Percentiles rank a stretch among this genome's conserved stretches.
phyloP scores from a whole-genome alignment of 2,113 vertebrate species.

The Neopipo cinnamomea region DNA sequence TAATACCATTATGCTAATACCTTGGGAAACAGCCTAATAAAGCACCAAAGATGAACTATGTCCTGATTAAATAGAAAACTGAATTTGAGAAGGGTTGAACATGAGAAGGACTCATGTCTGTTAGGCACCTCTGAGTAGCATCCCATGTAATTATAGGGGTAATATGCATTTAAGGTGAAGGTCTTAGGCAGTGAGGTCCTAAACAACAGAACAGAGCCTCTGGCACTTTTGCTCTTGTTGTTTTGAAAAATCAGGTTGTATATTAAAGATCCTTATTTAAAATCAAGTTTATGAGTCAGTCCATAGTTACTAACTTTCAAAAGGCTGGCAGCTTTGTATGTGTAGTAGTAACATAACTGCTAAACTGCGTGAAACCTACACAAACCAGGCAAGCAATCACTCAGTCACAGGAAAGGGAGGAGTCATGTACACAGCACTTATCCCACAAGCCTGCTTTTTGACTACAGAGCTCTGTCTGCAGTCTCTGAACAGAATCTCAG shows the following conservation, averaged over 20 bases:
- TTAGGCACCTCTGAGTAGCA: neutral
- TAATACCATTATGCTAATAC: neutral
- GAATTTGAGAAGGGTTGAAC: neutral
- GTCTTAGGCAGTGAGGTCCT: neutral
- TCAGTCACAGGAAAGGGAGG: neutral
- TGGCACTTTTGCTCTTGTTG: neutral
- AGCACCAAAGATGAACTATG: neutral
- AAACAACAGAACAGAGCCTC: neutral
- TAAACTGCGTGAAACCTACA: neutral
- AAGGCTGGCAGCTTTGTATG: neutral
- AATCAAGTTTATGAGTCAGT: constrained; percentile 6
- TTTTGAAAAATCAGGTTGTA: constrained; percentile 9
- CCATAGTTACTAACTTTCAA: neutral
- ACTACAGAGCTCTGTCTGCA: neutral
- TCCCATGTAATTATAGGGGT: neutral
- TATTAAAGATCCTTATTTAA: neutral
- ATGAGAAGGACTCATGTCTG: neutral
- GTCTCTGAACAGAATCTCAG: neutral
- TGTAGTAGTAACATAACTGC: neutral
- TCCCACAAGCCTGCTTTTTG: neutral
- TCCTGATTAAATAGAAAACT: neutral
- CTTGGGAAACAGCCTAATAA: constrained; percentile 30
- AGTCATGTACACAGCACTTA: neutral
- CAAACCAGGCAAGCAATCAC: neutral
- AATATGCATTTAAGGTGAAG: neutral